Base-by-base conservation (phyloP, 1,140 invertebrate species). In the Centruroides vittatus region DNA sequence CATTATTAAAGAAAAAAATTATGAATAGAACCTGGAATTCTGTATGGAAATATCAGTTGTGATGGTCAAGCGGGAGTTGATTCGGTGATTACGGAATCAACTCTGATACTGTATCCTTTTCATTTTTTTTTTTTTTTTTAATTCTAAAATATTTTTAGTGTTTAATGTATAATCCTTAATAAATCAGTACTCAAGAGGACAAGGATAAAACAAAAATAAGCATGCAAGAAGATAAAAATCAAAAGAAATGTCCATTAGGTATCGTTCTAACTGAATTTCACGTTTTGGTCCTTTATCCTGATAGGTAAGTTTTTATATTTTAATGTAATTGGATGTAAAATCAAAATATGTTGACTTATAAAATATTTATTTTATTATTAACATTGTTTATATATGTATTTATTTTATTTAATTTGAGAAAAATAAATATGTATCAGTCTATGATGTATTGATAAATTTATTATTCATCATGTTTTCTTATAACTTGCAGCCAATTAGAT, bases 201-300 rank as follows among this genome's bases (percentile, higher is more conserved):
- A 41, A 41, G 41, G 41, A 41, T 41, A 5, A 41, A 41, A 41
- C 5, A 8, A 41, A 6, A 47, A 52, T 34, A 49, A 61, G 62
- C 53, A 61, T 59, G 47, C 57, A 41, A 61, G 73, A 74, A 54
- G 59, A 62, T 9, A 73, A 74, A 54, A 58, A 62, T 9, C 63
- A 66, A 36, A 65, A 65, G 50, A 67, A 66, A 23, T 60, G 68
- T 48, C 90, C 91, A 0, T 73, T 86, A 6, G 80, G 85, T 0
- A 86, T 95, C 70, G 83, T 90, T 4, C 71, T 94, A 12, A 96
- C 92, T 3, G 85, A 95, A 72, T 96, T 93, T 75, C 93, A 98
- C 74, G 83, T 85, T 10, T 71, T 96, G 10, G 74, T 96, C 3
- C 80, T 93, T 41, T 96, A 89, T 71, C 76, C 80, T 4, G 85